These are phyloP conservation scores for Cuniculus paca DNA, from an alignment of 2,797 vertebrate species.

Conservation along the genomic window DNA sequence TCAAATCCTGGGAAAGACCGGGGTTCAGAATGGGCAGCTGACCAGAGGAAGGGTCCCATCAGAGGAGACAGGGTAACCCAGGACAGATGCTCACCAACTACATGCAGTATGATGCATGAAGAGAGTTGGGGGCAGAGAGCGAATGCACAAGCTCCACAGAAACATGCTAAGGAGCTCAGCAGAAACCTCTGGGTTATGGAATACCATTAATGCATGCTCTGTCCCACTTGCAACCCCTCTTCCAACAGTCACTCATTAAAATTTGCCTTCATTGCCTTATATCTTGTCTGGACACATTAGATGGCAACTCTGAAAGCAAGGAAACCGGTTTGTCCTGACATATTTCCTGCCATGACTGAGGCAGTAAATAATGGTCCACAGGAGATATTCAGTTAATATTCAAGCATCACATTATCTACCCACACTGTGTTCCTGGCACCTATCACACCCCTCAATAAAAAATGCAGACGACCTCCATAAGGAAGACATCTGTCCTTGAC, in stretches of 20 bases:
- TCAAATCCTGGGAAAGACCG: not conserved
- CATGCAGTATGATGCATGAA: accelerated
- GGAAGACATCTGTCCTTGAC: not conserved
- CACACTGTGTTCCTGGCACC: accelerated
- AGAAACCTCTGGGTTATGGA: accelerated
- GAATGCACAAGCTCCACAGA: not conserved
- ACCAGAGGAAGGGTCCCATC: too few species aligned
- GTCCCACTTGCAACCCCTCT: accelerated
- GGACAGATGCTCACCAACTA: accelerated
- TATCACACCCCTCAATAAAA: accelerated
- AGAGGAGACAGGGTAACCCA: accelerated
- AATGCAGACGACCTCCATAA: accelerated
- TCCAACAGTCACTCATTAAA: accelerated
- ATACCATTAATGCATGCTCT: accelerated
- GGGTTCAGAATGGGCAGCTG: accelerated
- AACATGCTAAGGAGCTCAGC: accelerated
- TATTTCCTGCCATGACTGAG: accelerated
- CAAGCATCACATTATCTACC: accelerated
- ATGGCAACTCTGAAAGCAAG: not conserved
- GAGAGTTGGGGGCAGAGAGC: accelerated
- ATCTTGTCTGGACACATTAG: not conserved
- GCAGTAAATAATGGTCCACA: accelerated
- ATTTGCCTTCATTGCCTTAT: accelerated
- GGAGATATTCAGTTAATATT: accelerated
- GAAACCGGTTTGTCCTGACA: not conserved